A percentile compares a stretch with the other conserved stretches of the same genome.
These are phyloP conservation scores for Microctonus hyperodae DNA, from an alignment of 2,888 invertebrate species.

Conservation along the genomic window DNA sequence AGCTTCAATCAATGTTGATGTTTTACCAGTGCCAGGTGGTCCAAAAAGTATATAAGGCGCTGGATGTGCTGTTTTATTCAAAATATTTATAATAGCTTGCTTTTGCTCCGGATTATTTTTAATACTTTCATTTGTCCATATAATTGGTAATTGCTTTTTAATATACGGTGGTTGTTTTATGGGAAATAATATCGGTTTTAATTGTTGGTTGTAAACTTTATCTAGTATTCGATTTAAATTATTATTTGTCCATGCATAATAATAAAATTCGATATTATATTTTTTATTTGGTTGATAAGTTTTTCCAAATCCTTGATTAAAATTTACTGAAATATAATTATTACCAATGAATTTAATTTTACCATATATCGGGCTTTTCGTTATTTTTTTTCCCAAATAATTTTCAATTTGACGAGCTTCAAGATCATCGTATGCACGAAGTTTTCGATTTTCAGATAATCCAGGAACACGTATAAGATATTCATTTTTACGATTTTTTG, in stretches of 20 bases:
- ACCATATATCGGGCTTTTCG: too few relatives aligned
- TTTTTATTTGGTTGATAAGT: background rate
- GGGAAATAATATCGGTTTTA: conserved; percentile 43
- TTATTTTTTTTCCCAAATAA: too few relatives aligned
- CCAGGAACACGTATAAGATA: conserved; percentile 39
- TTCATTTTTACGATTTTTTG: background rate
- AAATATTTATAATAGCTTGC: conserved; percentile 73
- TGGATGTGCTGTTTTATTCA: conserved; percentile 69
- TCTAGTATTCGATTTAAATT: conserved; percentile 44
- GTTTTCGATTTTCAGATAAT: conserved; percentile 38
- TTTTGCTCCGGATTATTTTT: conserved; percentile 69
- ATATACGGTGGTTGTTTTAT: background rate
- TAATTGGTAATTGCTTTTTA: background rate
- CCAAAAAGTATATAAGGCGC: conserved; percentile 86
- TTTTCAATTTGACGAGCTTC: conserved; percentile 18
- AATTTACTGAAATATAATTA: conserved; percentile 28
- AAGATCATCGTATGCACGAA: conserved; percentile 28
- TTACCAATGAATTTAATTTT: conserved; percentile 30
- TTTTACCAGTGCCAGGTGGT: conserved; percentile 85
- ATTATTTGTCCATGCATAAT: conserved; percentile 34
- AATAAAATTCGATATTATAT: conserved; percentile 40
- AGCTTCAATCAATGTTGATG: conserved; percentile 75
- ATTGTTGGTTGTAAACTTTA: conserved; percentile 30
- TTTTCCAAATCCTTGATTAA: conserved; percentile 26
- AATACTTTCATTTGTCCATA: conserved; percentile 61